Conservation (phyloP, 1,140 invertebrate species). For the Zaprionus africanus region DNA sequence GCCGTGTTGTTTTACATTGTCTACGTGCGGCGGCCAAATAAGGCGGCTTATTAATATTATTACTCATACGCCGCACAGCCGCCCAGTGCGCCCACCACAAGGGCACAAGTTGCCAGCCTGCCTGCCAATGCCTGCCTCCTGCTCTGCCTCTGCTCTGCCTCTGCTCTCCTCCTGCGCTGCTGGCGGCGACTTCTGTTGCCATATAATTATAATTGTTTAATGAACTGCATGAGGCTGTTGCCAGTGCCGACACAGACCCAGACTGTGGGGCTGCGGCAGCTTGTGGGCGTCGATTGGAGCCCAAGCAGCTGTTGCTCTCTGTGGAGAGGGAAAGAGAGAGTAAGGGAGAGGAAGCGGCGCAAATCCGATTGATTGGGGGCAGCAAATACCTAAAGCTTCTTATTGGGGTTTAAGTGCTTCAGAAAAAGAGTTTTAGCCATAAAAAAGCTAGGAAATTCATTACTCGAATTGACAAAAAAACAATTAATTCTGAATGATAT, state of each 20-base stretch:
- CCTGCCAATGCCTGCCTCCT: neutral
- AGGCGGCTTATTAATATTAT: constrained; percentile 68
- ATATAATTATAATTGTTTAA: constrained; percentile 74
- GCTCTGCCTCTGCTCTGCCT: too few species aligned
- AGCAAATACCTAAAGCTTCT: neutral
- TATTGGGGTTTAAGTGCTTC: neutral
- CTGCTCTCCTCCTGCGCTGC: constrained; percentile 1
- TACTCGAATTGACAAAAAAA: neutral
- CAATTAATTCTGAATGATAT: neutral
- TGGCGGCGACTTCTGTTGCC: constrained; percentile 41
- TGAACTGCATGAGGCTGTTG: constrained; percentile 49
- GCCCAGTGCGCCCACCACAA: constrained; percentile 1
- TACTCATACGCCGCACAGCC: constrained; percentile 62
- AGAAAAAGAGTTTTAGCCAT: neutral
- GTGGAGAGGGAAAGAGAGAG: neutral
- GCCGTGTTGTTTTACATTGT: constrained; percentile 72
- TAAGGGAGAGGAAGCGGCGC: neutral
- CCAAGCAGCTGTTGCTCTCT: constrained; percentile 20
- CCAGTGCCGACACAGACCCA: neutral
- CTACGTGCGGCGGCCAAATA: constrained; percentile 55
- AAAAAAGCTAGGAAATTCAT: neutral
- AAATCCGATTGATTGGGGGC: neutral
- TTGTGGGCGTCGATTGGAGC: constrained; percentile 26
- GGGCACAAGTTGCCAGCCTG: constrained; percentile 14
- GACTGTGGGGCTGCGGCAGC: constrained; percentile 19